phyloP scores from a whole-genome alignment of 2,888 invertebrate species.

The Eupithecia subumbrata region DNA sequence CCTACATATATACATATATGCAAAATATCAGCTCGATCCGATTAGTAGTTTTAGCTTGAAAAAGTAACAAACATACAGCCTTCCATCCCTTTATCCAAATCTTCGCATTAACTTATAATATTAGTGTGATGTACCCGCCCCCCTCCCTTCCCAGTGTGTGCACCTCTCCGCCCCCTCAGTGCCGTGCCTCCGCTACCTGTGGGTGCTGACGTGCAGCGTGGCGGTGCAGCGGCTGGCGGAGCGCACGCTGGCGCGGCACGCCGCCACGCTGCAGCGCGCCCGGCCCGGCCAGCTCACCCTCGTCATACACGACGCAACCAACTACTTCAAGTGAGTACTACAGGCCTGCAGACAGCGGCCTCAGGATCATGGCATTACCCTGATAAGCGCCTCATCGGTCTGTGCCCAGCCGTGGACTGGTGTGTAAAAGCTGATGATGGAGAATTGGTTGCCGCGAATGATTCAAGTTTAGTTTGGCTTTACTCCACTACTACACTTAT shows the following conservation, averaged over 20 bases:
- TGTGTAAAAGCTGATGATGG: too few species aligned
- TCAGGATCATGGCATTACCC: too few species aligned
- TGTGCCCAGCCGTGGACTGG: too few species aligned
- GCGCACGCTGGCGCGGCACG: background rate
- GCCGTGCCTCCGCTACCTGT: background rate
- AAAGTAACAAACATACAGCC: too few species aligned
- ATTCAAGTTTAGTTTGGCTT: too few species aligned
- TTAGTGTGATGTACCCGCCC: background rate
- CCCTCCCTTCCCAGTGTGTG: background rate
- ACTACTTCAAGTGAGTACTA: conserved; percentile 5
- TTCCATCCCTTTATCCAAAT: background rate
- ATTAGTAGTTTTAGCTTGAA: too few species aligned
- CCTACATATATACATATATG: too few species aligned
- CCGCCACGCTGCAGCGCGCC: background rate
- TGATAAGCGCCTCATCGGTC: too few species aligned
- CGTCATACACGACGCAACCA: background rate
- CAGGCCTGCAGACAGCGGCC: too few species aligned
- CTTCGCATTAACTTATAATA: background rate
- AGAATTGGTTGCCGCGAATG: too few species aligned
- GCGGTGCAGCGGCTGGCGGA: background rate
- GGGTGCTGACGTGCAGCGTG: background rate
- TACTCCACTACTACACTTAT: too few species aligned
- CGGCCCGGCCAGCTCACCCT: background rate
- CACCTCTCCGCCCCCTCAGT: background rate
- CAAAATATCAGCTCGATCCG: too few species aligned